Conservation (phyloP, 2,113 vertebrate genomes). For the Chaenocephalus aceratus region DNA sequence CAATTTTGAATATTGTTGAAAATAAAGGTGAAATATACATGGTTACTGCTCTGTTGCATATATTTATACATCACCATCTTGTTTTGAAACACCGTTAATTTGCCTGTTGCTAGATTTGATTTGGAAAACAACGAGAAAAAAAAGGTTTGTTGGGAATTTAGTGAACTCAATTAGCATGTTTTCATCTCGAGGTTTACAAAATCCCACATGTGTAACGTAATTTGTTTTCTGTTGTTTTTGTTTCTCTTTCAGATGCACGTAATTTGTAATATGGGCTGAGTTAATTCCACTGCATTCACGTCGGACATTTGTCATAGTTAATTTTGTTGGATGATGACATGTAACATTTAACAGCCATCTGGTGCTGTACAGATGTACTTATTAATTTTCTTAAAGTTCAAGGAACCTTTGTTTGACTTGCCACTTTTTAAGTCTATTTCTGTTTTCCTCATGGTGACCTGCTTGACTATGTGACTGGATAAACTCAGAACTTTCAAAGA, state of each 20-base stretch:
- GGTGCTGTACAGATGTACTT: constrained; percentile 33
- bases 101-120: constrained; percentile 6
- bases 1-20: background rate
- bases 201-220: constrained; percentile 36
- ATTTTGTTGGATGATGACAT: constrained; percentile 49
- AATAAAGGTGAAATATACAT: background rate
- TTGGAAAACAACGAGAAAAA: constrained; percentile 3
- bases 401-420: background rate
- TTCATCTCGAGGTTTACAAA: constrained; percentile 52
- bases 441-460: background rate
- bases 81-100: constrained; percentile 6
- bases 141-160: constrained; percentile 20
- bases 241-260: constrained; percentile 7
- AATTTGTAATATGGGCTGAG: background rate
- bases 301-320: constrained; percentile 41
- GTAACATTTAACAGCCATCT: constrained; percentile 63
- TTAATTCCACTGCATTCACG: background rate
- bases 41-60: background rate
- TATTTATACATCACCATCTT: background rate
- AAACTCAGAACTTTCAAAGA: constrained; percentile 29
- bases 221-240: constrained; percentile 26
- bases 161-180: constrained; percentile 36
- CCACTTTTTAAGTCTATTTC: background rate
- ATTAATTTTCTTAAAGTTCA: constrained; percentile 32
- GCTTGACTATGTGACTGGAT: constrained; percentile 20